phyloP scores from a whole-genome alignment of 2,888 invertebrate genomes.

The Nowickia ferox region DNA sequence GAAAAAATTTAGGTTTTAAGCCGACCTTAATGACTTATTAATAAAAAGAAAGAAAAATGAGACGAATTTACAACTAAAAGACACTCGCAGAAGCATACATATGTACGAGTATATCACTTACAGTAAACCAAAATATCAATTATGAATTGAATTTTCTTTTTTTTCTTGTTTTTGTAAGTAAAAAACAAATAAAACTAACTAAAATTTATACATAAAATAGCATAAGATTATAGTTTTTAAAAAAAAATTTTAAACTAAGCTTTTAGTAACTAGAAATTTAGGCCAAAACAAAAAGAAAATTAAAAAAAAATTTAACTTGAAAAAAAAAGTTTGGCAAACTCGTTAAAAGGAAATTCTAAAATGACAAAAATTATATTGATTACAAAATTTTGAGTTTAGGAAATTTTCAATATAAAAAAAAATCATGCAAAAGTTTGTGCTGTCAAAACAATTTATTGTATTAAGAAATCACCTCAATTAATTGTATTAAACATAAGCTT shows the following conservation, averaged over 20 bases:
- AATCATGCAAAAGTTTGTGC: neutral
- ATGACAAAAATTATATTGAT: neutral
- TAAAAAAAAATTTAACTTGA: neutral
- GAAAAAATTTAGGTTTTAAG: slow-evolving; percentile 87
- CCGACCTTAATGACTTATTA: slow-evolving; percentile 80
- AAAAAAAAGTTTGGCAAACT: neutral
- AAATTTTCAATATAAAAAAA: neutral
- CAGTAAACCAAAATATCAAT: slow-evolving; percentile 66
- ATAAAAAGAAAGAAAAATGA: slow-evolving; percentile 33
- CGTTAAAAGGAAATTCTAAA: neutral
- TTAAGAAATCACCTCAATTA: slow-evolving; percentile 54
- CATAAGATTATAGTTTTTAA: slow-evolving; percentile 48
- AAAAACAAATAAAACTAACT: slow-evolving; percentile 45
- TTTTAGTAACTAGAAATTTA: slow-evolving; percentile 48
- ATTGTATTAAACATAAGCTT: slow-evolving; percentile 53
- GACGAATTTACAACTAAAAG: slow-evolving; percentile 67
- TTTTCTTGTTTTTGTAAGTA: slow-evolving; percentile 61
- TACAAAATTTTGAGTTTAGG: neutral
- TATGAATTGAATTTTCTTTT: slow-evolving; percentile 60
- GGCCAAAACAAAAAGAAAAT: slow-evolving; percentile 10
- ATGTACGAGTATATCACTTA: slow-evolving; percentile 62
- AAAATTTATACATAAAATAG: slow-evolving; percentile 13
- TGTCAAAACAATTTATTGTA: slow-evolving; percentile 20
- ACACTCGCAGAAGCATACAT: neutral
- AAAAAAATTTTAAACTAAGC: slow-evolving; percentile 12